Conservation (phyloP, 2,888 invertebrate genomes). For the Cerastis rubricosa region DNA sequence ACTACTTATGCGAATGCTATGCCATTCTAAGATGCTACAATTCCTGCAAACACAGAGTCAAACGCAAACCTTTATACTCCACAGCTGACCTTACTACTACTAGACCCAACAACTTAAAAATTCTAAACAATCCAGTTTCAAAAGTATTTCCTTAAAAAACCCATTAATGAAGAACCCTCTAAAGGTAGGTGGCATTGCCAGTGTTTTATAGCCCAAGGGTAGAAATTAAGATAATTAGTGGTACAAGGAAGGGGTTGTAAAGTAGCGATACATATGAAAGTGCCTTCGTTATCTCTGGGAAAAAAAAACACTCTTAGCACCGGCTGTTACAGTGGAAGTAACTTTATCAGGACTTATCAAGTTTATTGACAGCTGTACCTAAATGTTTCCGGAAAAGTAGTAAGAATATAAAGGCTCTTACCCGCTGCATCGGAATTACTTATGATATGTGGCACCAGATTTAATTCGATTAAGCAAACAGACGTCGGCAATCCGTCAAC, state of each 20-base stretch:
- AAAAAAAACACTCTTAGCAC: conserved; percentile 11
- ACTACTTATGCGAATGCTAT: background rate
- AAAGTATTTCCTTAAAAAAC: conserved; percentile 18
- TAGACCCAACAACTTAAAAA: background rate
- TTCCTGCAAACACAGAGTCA: background rate
- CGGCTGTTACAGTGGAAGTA: background rate
- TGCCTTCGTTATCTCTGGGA: background rate
- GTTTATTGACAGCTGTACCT: background rate
- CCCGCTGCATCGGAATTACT: no score
- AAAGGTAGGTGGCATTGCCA: conserved; percentile 11
- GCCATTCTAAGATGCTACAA: background rate
- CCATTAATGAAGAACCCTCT: conserved; percentile 40
- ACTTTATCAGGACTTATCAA: background rate
- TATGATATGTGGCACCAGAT: no score
- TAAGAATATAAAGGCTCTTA: no score
- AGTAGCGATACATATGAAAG: conserved; percentile 41
- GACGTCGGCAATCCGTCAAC: no score
- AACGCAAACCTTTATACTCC: background rate
- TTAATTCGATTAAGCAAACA: no score
- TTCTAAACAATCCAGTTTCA: background rate
- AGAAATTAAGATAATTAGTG: conserved; percentile 55
- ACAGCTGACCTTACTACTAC: background rate
- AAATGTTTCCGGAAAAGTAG: background rate
- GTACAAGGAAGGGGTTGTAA: conserved; percentile 22
- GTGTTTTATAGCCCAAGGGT: conserved; percentile 47